Conservation (phyloP, 2,113 vertebrate genomes). For the Scomber japonicus region DNA sequence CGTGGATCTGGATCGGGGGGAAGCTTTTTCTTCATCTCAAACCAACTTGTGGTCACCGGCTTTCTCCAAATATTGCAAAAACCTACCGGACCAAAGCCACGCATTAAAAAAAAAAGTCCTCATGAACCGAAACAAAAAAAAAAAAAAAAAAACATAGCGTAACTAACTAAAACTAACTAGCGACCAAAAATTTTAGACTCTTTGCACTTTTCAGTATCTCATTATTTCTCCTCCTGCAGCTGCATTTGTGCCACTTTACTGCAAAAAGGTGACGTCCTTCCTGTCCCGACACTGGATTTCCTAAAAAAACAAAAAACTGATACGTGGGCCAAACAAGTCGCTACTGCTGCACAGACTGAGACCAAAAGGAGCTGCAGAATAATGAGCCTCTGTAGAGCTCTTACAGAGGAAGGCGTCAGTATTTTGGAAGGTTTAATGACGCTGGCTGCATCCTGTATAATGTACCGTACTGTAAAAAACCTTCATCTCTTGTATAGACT, state of each 20-base stretch:
- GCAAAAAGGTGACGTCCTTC: conserved; percentile 47
- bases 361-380: conserved; percentile 25
- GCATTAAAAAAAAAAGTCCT: not conserved
- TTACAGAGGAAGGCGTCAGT: conserved; percentile 28
- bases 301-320: conserved; percentile 30
- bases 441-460: conserved; percentile 3
- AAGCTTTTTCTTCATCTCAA: conserved; percentile 48
- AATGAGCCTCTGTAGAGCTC: not conserved
- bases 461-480: conserved; percentile 42
- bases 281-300: conserved; percentile 89
- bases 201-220: conserved; percentile 57
- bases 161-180: conserved; percentile 2
- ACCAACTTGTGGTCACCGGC: conserved; percentile 14
- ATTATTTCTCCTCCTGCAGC: conserved; percentile 33
- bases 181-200: conserved; percentile 51
- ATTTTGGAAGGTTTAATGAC: conserved; percentile 25
- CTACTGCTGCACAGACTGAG: conserved; percentile 36
- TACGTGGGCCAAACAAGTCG: conserved; percentile 3
- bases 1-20: not conserved
- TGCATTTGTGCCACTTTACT: conserved; percentile 61
- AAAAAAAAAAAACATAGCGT: not conserved
- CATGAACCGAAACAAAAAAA: conserved; percentile 10
- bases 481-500: conserved; percentile 25
- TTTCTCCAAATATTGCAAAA: not conserved
- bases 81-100: conserved; percentile 30